Conservation (phyloP, 64 coral and sea anemone species). For the Pachyseris speciosa region DNA sequence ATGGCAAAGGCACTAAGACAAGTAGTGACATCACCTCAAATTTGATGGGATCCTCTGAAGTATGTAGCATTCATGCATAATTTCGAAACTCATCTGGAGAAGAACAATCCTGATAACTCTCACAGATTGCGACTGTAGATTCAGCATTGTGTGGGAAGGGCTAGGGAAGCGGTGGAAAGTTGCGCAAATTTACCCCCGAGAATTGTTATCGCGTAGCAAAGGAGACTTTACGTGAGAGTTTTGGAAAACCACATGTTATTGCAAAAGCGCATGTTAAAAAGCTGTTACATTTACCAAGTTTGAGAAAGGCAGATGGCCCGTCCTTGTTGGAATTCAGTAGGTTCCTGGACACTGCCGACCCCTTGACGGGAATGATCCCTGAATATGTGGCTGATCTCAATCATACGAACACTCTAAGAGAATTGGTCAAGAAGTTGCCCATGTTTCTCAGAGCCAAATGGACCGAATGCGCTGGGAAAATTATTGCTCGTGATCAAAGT, state of each 20-base stretch:
- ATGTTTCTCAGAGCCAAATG: constrained; percentile 65
- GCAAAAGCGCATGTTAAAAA: constrained; percentile 56
- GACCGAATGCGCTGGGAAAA: constrained; percentile 67
- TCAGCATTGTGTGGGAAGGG: constrained; percentile 59
- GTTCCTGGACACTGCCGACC: constrained; percentile 28
- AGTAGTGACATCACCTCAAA: constrained; percentile 55
- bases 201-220: constrained; percentile 60
- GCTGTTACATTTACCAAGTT: constrained; percentile 18
- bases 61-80: constrained; percentile 67
- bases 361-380: constrained; percentile 51
- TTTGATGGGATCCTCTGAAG: constrained; percentile 60
- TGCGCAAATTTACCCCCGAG: constrained; percentile 81
- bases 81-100: constrained; percentile 62
- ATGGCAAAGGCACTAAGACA: constrained; percentile 28
- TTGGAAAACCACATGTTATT: constrained; percentile 66
- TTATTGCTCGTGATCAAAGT: constrained; percentile 32
- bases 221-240: constrained; percentile 60
- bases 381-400: constrained; percentile 60
- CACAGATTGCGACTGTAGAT: constrained; percentile 67
- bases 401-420: constrained; percentile 50
- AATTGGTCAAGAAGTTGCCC: constrained; percentile 63
- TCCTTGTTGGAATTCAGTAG: constrained; percentile 54
- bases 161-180: constrained; percentile 60
- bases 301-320: constrained; percentile 27
- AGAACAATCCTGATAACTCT: constrained; percentile 24